A percentile compares a stretch with the other conserved stretches of the same genome.
phyloP scores from a whole-genome alignment of 1,140 invertebrate species.

The Drosophila ogumai region DNA sequence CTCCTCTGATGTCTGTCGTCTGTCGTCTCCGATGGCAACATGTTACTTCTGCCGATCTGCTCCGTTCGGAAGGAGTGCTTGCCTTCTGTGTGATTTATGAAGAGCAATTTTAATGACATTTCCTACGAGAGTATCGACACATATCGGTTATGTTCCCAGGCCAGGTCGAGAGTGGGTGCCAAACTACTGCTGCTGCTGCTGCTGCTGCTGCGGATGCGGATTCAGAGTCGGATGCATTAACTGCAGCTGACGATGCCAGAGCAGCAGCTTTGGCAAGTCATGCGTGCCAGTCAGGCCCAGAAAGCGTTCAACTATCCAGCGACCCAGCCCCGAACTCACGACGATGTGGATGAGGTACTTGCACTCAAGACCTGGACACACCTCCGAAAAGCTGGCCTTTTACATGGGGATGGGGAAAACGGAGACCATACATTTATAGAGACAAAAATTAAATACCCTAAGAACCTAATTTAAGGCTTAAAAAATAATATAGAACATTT shows the following conservation, averaged over 20 bases:
- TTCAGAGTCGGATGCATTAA: slow-evolving; percentile 33
- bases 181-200: slow-evolving; percentile 11
- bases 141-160: slow-evolving; percentile 51
- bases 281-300: slow-evolving; percentile 53
- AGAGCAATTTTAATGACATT: slow-evolving; percentile 84
- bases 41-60: slow-evolving; percentile 37
- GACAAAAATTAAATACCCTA: slow-evolving; percentile 4
- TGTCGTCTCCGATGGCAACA: slow-evolving; percentile 25
- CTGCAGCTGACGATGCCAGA: slow-evolving; percentile 32
- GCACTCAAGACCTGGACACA: slow-evolving; percentile 58
- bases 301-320: slow-evolving; percentile 11
- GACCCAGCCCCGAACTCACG: slow-evolving; percentile 13
- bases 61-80: slow-evolving; percentile 27
- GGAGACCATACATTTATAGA: not conserved
- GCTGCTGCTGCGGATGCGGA: slow-evolving; percentile 4
- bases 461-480: not conserved
- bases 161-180: slow-evolving; percentile 39
- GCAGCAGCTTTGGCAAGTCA: slow-evolving; percentile 65
- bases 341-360: slow-evolving; percentile 27
- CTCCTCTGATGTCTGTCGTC: slow-evolving; percentile 21
- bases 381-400: slow-evolving; percentile 25
- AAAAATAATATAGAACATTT: not conserved
- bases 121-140: slow-evolving; percentile 75
- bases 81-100: slow-evolving; percentile 79
- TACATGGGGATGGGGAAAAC: not conserved